Percentiles rank a stretch among this genome's conserved stretches.
phyloP scores from a whole-genome alignment of 2,797 vertebrate genomes.

The Lagodon rhomboides region DNA sequence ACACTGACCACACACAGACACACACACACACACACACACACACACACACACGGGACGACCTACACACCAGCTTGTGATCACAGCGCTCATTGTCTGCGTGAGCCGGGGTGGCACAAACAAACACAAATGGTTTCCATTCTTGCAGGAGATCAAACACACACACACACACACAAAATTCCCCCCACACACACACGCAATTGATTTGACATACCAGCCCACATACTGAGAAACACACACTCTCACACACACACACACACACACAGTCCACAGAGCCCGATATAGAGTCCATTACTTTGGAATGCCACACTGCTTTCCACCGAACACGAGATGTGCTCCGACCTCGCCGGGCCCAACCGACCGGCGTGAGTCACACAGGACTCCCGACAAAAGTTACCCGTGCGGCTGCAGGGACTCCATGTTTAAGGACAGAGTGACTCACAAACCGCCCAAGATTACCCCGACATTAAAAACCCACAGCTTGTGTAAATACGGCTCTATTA shows the following conservation, averaged over 20 bases:
- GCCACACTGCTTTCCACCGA: conserved; percentile 62
- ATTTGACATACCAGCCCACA: conserved; percentile 68
- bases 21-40: conserved; percentile 10
- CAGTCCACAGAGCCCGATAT: conserved; percentile 70
- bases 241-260: conserved; percentile 59
- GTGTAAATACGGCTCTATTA: conserved; percentile 70
- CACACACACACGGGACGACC: conserved; percentile 11
- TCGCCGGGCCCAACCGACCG: conserved; percentile 17
- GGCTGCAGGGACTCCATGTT: conserved; percentile 64
- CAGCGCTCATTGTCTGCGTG: conserved; percentile 68
- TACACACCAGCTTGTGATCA: conserved; percentile 66
- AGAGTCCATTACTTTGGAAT: conserved; percentile 75
- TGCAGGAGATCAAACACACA: conserved; percentile 60
- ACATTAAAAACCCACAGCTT: conserved; percentile 76
- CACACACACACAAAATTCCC: conserved; percentile 51
- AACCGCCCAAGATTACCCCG: conserved; percentile 69
- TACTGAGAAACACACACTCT: conserved; percentile 49
- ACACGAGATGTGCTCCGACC: conserved; percentile 58
- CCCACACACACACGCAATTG: conserved; percentile 63
- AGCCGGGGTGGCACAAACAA: conserved; percentile 71
- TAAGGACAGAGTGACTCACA: conserved; percentile 74
- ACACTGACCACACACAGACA: conserved; percentile 55
- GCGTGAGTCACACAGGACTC: conserved; percentile 66
- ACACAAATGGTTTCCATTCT: conserved; percentile 73
- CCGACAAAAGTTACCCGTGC: conserved; percentile 51